Conservation (phyloP, 2,797 vertebrate genomes). For the Sebastes minor region DNA sequence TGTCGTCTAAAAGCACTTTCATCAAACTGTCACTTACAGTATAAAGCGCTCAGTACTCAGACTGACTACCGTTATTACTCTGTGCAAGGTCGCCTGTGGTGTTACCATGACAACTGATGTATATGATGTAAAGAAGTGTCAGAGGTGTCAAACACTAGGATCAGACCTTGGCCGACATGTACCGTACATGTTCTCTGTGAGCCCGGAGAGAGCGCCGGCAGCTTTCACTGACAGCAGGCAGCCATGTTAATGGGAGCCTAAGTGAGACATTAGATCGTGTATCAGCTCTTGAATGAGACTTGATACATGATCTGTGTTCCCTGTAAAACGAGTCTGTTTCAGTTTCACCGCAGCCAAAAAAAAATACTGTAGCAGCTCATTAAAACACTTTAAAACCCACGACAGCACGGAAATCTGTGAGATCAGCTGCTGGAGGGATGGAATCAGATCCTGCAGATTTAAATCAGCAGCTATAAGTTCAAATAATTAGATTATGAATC, state of each 20-base stretch:
- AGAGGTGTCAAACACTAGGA: not conserved
- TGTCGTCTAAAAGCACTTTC: not conserved
- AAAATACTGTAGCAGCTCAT: not conserved
- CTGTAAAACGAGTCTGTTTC: not conserved
- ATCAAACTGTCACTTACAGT: constrained; percentile 31
- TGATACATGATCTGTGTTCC: constrained; percentile 49
- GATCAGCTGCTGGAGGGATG: not conserved
- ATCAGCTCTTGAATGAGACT: constrained; percentile 28
- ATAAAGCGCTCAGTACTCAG: constrained; percentile 13
- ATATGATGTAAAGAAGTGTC: constrained; percentile 6
- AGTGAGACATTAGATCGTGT: constrained; percentile 52
- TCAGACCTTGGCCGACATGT: not conserved
- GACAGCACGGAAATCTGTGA: not conserved
- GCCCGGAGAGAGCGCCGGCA: not conserved
- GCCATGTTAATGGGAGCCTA: constrained; percentile 29
- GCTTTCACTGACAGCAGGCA: constrained; percentile 15
- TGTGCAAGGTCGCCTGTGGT: constrained; percentile 23
- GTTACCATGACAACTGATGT: constrained; percentile 59
- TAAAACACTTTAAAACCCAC: not conserved
- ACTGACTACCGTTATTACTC: constrained; percentile 19
- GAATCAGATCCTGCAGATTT: not conserved
- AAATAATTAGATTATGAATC: not conserved
- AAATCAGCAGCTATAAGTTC: too few relatives aligned
- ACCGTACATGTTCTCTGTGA: not conserved
- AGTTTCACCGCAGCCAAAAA: not conserved